Conservation (phyloP, 1,140 invertebrate species). For the Aphelenchoides besseyi region DNA sequence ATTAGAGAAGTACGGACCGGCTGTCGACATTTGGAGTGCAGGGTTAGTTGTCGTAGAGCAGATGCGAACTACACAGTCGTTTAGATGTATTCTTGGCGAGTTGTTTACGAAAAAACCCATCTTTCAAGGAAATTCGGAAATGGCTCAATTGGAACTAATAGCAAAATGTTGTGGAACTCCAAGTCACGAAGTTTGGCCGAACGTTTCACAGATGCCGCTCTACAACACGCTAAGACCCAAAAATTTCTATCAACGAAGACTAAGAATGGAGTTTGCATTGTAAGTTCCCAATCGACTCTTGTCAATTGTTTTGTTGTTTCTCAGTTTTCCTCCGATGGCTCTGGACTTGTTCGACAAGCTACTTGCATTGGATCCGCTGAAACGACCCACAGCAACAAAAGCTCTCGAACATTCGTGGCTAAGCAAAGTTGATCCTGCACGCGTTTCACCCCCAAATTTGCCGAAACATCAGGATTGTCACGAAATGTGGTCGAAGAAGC, state of each 20-base stretch:
- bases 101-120: constrained; percentile 91
- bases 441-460: constrained; percentile 68
- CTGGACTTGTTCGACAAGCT: constrained; percentile 91
- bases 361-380: constrained; percentile 89
- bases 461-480: constrained; percentile 97
- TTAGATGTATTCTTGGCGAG: constrained; percentile 90
- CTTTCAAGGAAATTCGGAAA: constrained; percentile 89
- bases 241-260: constrained; percentile 78
- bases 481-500: constrained; percentile 89
- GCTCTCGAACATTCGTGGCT: constrained; percentile 91
- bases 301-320: constrained; percentile 24
- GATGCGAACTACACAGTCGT: constrained; percentile 31
- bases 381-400: constrained; percentile 86
- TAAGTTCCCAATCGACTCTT: constrained; percentile 49
- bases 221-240: constrained; percentile 89
- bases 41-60: constrained; percentile 69
- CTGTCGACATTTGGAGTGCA: constrained; percentile 98
- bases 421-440: constrained; percentile 80
- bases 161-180: constrained; percentile 91
- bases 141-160: constrained; percentile 90
- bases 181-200: constrained; percentile 92
- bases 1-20: constrained; percentile 96
- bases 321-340: constrained; percentile 77
- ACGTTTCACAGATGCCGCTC: constrained; percentile 85
- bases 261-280: constrained; percentile 83